Evolutionary conservation across 2,113 vertebrate genomes (phyloP), one percentile per base, ranked within the genome.

Genomic region (Toxotes chatareus): DNA sequence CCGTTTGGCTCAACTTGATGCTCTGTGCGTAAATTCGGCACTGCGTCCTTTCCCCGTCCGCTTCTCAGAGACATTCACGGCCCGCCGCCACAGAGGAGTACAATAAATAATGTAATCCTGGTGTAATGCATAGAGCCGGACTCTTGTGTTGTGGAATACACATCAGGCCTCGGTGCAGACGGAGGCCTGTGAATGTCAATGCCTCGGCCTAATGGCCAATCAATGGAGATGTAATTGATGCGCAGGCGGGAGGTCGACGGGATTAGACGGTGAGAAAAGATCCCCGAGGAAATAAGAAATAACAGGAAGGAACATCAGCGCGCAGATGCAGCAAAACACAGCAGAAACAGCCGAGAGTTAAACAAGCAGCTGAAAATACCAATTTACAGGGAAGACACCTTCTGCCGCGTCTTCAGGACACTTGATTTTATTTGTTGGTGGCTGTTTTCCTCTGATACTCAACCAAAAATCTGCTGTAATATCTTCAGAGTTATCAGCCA

Each of bases 201-300:
- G 92, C 88, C 76, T 91, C 81, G 12, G 84, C 89, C 90, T 95
- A 94, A 94, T 91, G 91, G 87, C 79, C 47, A 73, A 47, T 94
- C 92, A 95, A 93, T 93, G 91, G 87, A 74, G 68, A 88, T 91
- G 94, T 94, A 94, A 95, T 93, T 91, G 95, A 94, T 93, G 92
- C 90, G 90, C 92, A 92, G 61, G 89, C 91, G 80, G 94, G 94
- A 90, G 94, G 93, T 90, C 94, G 71, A 85, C 88, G 82, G 91
- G 94, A 94, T 94, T 94, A 94, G 62, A 83, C 36, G 46, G 76
- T 77, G 86, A 83, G 85, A 84, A 87, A 89, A 76, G 67, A 77
- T 32, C 55, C 59, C 42, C 40, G 44, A 69, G 74, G 72, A 86
- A 85, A 86, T 40, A 65, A 69, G 61, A 53, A 80, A 80, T 57